Evolutionary conservation across 2,113 vertebrate species (phyloP).

Genomic region (Silurus glanis): DNA sequence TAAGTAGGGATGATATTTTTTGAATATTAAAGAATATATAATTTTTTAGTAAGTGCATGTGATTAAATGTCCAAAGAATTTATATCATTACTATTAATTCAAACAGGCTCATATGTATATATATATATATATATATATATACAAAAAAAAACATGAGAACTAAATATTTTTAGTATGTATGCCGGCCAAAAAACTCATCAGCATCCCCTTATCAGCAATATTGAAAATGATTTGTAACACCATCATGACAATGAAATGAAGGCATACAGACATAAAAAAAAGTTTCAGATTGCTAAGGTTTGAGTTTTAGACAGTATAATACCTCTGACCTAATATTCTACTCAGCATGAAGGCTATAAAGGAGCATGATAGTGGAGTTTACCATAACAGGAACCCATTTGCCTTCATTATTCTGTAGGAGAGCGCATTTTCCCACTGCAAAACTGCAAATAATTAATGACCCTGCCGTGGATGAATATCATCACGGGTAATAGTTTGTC

Average conservation of each 20-base stretch:
- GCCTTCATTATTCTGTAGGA: slow-evolving; percentile 31
- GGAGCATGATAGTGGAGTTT: slow-evolving; percentile 1
- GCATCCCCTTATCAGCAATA: not conserved
- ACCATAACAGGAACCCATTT: slow-evolving; percentile 29
- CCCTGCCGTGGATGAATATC: slow-evolving; percentile 35
- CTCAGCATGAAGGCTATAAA: slow-evolving; percentile 23
- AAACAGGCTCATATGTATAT: too few relatives aligned
- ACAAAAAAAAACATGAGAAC: not conserved
- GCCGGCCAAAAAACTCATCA: not conserved
- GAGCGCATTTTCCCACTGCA: slow-evolving; percentile 27
- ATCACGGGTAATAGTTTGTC: slow-evolving; percentile 49
- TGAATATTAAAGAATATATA: too few relatives aligned
- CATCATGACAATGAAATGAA: not conserved
- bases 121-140: too few relatives aligned
- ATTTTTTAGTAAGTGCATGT: too few relatives aligned
- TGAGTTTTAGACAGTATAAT: slow-evolving; percentile 17
- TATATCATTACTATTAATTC: too few relatives aligned
- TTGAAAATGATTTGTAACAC: not conserved
- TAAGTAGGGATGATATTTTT: too few relatives aligned
- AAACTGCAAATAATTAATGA: slow-evolving; percentile 47
- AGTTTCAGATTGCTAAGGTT: slow-evolving; percentile 4
- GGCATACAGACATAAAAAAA: not conserved
- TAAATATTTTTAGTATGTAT: not conserved
- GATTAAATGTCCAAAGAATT: too few relatives aligned
- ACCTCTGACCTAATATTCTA: slow-evolving; percentile 6